Conservation (phyloP, 2,888 invertebrate genomes). For the Zele albiditarsus region DNA sequence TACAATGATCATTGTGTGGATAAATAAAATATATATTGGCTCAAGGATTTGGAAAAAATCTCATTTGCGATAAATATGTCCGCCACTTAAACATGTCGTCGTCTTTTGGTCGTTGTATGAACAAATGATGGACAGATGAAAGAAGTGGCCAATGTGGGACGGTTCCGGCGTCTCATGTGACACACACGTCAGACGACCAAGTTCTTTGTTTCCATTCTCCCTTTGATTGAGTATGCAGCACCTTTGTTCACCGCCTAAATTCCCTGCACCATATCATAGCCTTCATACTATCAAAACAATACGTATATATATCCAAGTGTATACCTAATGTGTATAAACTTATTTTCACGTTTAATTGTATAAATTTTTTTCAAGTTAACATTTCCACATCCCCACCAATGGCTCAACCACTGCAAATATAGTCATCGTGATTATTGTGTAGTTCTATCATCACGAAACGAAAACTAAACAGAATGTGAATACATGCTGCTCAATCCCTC, state of each 20-base stretch:
- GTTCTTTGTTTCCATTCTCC: slow-evolving; percentile 66
- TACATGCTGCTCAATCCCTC: too few relatives aligned
- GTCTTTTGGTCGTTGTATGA: slow-evolving; percentile 48
- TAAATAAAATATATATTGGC: neutral
- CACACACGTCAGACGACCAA: slow-evolving; percentile 62
- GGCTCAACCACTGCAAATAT: too few relatives aligned
- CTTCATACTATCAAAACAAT: slow-evolving; percentile 7
- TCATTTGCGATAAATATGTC: slow-evolving; percentile 27
- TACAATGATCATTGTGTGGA: neutral
- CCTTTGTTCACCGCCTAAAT: slow-evolving; percentile 53
- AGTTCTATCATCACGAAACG: too few relatives aligned
- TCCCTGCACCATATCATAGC: slow-evolving; percentile 21
- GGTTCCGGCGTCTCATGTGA: slow-evolving; percentile 72
- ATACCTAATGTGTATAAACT: neutral
- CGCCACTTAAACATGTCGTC: slow-evolving; percentile 54
- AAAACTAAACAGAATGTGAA: too few relatives aligned
- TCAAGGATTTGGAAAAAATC: neutral
- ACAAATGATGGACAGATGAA: slow-evolving; percentile 71
- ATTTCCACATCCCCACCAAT: too few relatives aligned
- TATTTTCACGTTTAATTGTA: neutral
- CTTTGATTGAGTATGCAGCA: slow-evolving; percentile 66
- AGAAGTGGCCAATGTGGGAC: slow-evolving; percentile 73
- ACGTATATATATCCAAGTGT: neutral
- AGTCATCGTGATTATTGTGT: too few relatives aligned
- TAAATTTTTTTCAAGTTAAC: too few relatives aligned